phyloP scores from a whole-genome alignment of 2,888 invertebrate species.

The Coremacera marginata region DNA sequence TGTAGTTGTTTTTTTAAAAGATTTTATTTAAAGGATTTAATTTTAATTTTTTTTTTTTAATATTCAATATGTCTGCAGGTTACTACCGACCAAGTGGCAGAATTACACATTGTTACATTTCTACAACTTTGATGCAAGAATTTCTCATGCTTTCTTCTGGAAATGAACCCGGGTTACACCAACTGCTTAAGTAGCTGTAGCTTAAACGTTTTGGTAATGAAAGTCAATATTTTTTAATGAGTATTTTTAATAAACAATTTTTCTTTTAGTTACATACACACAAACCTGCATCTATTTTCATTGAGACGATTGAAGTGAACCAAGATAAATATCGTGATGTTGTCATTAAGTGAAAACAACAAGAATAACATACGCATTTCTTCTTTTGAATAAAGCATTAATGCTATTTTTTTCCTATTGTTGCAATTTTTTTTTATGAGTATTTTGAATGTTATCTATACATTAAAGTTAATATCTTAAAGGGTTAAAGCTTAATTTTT shows the following conservation, averaged over 20 bases:
- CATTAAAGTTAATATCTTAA: no score
- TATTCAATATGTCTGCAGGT: constrained; percentile 50
- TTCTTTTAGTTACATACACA: neutral
- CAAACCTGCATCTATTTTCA: neutral
- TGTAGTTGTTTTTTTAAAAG: constrained; percentile 21
- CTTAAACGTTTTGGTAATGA: neutral
- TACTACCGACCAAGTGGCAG: constrained; percentile 67
- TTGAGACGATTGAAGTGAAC: neutral
- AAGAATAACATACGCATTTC: no score
- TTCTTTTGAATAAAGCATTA: neutral
- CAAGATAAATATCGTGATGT: no score
- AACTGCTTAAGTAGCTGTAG: neutral
- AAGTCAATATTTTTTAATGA: no score
- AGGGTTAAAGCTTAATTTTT: no score
- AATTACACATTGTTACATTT: constrained; percentile 64
- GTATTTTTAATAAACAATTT: no score
- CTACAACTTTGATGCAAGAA: constrained; percentile 65
- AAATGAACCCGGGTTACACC: constrained; percentile 51
- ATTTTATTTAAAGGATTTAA: constrained; percentile 34
- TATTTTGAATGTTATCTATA: no score
- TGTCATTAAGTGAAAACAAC: no score
- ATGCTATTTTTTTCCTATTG: neutral
- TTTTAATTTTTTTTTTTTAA: constrained; percentile 15
- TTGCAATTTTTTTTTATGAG: neutral
- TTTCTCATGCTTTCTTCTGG: constrained; percentile 65